Evolutionary conservation across 2,888 invertebrate species (phyloP).

Genomic region (Polietes domitor): DNA sequence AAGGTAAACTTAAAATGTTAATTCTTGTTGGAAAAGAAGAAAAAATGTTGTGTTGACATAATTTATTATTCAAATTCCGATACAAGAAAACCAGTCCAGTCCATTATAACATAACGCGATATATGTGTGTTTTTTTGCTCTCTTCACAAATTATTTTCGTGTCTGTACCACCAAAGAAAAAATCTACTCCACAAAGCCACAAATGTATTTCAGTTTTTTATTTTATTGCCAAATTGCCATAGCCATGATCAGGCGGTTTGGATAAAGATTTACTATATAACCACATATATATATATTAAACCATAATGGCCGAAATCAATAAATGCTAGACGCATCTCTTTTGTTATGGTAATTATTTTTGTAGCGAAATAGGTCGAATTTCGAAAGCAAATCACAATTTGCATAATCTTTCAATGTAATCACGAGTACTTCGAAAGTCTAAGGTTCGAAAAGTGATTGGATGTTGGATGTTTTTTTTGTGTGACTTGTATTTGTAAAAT

Average conservation of each 20-base stretch:
- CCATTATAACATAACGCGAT: not conserved
- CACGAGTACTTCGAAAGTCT: slow-evolving; percentile 32
- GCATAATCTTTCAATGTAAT: not conserved
- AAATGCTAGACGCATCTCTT: slow-evolving; percentile 25
- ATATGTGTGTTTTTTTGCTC: not conserved
- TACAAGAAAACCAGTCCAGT: slow-evolving; percentile 20
- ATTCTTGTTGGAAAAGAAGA: not conserved
- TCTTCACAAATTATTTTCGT: not conserved
- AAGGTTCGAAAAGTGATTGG: slow-evolving; percentile 12
- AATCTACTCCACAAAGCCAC: not conserved
- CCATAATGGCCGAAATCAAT: slow-evolving; percentile 18
- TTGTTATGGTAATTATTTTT: not conserved
- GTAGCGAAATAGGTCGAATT: not conserved
- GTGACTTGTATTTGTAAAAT: no score
- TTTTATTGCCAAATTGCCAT: slow-evolving; percentile 58
- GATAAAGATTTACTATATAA: slow-evolving; percentile 26
- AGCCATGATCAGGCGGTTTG: slow-evolving; percentile 57
- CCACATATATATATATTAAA: no score
- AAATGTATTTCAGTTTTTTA: slow-evolving; percentile 3
- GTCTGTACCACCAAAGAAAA: not conserved
- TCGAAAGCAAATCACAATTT: not conserved
- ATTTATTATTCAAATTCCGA: slow-evolving; percentile 27
- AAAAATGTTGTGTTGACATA: slow-evolving; percentile 3
- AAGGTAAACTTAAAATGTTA: slow-evolving; percentile 20
- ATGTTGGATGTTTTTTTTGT: not conserved